Conservation (phyloP, 2,113 vertebrate genomes). For the Melanerpes formicivorus region DNA sequence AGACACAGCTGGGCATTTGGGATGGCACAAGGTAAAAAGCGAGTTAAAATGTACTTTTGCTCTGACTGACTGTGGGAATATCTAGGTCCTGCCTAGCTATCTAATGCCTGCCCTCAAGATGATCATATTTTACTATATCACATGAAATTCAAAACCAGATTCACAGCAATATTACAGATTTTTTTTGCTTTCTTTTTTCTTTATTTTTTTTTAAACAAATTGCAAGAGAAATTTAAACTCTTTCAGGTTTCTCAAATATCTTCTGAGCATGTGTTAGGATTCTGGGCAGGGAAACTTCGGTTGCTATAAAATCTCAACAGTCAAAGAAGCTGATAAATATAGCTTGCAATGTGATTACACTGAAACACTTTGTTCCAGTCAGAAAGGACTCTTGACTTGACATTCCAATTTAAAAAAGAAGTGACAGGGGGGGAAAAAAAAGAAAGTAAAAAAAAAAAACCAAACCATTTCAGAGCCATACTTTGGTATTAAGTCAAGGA, state of each 20-base stretch:
- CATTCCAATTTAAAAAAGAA: slow-evolving; percentile 58
- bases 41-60: not conserved
- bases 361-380: slow-evolving; percentile 63
- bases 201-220: not conserved
- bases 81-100: not conserved
- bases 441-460: not conserved
- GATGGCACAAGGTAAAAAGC: not conserved
- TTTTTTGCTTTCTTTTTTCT: not conserved
- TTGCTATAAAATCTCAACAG: slow-evolving; percentile 45
- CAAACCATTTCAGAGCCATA: not conserved
- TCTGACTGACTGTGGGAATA: not conserved
- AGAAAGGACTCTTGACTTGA: slow-evolving; percentile 39
- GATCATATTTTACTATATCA: not conserved
- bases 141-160: not conserved
- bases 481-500: not conserved
- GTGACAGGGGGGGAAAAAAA: not conserved
- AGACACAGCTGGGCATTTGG: not conserved
- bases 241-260: not conserved
- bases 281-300: not conserved
- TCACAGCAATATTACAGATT: not conserved
- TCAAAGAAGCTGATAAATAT: slow-evolving; percentile 47
- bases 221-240: not conserved
- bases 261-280: slow-evolving; percentile 26
- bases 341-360: slow-evolving; percentile 45
- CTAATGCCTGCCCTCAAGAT: not conserved